Conservation (phyloP, 2,888 invertebrate species). For the Troides helena region DNA sequence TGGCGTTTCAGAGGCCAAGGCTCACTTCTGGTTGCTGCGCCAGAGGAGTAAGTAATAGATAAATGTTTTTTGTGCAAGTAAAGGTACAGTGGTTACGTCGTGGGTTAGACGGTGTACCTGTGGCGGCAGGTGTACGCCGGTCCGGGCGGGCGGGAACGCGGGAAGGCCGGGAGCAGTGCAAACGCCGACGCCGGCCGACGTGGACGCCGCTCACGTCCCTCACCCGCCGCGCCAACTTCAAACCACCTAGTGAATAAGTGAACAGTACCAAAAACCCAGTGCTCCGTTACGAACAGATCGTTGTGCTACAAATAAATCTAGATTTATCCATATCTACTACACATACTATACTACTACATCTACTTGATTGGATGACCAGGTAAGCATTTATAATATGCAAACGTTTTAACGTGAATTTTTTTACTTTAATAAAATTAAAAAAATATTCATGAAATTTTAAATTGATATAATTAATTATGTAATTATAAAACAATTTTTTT, state of each 20-base stretch:
- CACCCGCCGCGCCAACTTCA: slow-evolving; percentile 30
- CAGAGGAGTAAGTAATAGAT: too few species aligned
- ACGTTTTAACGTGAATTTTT: neutral
- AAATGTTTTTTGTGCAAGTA: too few species aligned
- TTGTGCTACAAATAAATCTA: slow-evolving; percentile 25
- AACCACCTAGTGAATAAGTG: slow-evolving; percentile 48
- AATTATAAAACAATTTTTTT: too few species aligned
- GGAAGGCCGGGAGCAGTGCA: slow-evolving; percentile 65
- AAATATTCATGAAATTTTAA: neutral
- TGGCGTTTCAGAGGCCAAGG: too few species aligned
- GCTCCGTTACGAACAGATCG: slow-evolving; percentile 29
- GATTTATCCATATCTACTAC: slow-evolving; percentile 24
- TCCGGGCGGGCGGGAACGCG: slow-evolving; percentile 51
- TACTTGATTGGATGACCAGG: slow-evolving; percentile 8
- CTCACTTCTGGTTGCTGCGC: too few species aligned
- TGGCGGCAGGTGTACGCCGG: slow-evolving; percentile 66
- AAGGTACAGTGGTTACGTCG: too few species aligned
- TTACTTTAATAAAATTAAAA: too few species aligned
- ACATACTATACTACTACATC: slow-evolving; percentile 2
- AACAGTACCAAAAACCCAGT: slow-evolving; percentile 37
- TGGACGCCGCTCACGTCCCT: slow-evolving; percentile 18
- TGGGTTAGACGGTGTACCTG: slow-evolving; percentile 40
- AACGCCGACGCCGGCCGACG: slow-evolving; percentile 38
- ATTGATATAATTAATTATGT: too few species aligned
- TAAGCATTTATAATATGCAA: slow-evolving; percentile 10